These are phyloP conservation scores for Calameuta pallipes DNA, from an alignment of 2,888 invertebrate genomes.

Conservation along the genomic window DNA sequence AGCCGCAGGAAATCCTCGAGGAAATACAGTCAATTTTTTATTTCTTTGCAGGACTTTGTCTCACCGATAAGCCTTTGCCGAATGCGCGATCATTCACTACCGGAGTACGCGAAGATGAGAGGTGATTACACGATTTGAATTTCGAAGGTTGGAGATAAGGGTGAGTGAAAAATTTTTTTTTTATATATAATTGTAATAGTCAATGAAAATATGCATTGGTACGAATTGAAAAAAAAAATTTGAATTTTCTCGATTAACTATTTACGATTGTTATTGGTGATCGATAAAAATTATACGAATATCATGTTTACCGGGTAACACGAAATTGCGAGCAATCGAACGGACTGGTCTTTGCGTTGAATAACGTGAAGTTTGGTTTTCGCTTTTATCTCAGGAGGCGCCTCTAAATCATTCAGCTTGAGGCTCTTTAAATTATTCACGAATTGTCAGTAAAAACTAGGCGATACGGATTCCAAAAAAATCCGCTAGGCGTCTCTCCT, in stretches of 20 bases:
- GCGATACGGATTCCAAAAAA: slow-evolving; percentile 44
- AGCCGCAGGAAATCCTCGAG: slow-evolving; percentile 13
- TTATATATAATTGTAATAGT: no score
- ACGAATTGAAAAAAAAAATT: neutral
- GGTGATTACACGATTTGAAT: neutral
- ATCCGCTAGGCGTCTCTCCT: slow-evolving; percentile 28
- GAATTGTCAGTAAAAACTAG: slow-evolving; percentile 57
- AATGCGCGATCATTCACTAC: neutral
- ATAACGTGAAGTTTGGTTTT: neutral
- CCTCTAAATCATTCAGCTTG: slow-evolving; percentile 54
- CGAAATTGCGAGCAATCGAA: neutral
- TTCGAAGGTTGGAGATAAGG: neutral
- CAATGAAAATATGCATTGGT: neutral
- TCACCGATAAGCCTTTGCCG: neutral
- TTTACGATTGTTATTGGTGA: no score
- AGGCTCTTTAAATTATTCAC: slow-evolving; percentile 42
- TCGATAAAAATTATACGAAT: no score
- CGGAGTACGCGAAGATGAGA: neutral
- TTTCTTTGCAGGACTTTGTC: slow-evolving; percentile 4
- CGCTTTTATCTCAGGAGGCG: neutral
- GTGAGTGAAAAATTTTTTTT: neutral
- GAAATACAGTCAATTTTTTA: slow-evolving; percentile 17
- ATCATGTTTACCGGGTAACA: neutral
- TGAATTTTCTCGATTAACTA: no score
- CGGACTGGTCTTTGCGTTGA: neutral